phyloP scores from a whole-genome alignment of 2,888 invertebrate genomes.

The Maniola hyperantus region DNA sequence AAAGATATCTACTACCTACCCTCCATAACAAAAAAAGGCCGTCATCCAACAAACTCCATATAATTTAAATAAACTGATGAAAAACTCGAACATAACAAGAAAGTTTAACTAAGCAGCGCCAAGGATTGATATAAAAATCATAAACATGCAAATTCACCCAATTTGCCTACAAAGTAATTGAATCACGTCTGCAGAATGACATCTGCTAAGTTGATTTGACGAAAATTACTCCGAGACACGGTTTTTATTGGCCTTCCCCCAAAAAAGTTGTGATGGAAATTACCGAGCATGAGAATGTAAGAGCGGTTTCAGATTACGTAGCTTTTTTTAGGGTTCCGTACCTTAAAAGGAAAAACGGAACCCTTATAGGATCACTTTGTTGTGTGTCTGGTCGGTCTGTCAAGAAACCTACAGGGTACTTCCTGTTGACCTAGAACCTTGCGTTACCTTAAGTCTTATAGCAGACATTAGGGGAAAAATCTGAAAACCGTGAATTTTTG shows the following conservation, averaged over 20 bases:
- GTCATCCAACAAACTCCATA: constrained; percentile 26
- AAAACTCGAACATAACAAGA: constrained; percentile 41
- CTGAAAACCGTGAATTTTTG: no score
- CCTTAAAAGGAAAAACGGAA: no score
- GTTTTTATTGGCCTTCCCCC: constrained; percentile 50
- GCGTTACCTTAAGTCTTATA: no score
- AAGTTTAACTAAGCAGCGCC: constrained; percentile 61
- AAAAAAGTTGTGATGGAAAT: constrained; percentile 36
- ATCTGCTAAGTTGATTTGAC: constrained; percentile 70
- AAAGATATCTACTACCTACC: background rate
- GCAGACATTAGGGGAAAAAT: no score
- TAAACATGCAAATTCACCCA: constrained; percentile 74
- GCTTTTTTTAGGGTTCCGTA: no score
- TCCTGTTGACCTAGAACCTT: no score
- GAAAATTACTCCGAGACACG: constrained; percentile 55
- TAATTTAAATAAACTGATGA: constrained; percentile 43
- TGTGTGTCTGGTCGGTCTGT: no score
- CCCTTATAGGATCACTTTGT: no score
- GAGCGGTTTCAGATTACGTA: no score
- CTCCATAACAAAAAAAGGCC: constrained; percentile 14
- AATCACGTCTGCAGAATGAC: constrained; percentile 65
- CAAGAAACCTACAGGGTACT: no score
- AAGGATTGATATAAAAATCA: constrained; percentile 46
- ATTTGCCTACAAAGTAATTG: constrained; percentile 77
- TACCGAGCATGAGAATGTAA: constrained; percentile 3